Base-by-base conservation (phyloP, 2,797 vertebrate genomes). In the Eleutherodactylus coqui region DNA sequence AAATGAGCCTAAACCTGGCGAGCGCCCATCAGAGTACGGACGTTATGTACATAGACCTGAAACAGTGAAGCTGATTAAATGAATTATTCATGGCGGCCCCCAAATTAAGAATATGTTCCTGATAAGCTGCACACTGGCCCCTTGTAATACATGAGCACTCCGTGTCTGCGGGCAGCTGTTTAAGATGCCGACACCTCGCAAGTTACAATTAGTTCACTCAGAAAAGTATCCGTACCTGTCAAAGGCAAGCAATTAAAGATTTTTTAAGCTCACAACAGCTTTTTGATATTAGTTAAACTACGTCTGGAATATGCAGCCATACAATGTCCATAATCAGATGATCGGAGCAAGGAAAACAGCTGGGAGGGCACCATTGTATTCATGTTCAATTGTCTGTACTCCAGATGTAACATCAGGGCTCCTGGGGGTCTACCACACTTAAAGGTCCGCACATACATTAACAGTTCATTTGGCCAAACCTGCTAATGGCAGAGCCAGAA, bases 11-110 rank as follows among this genome's bases (percentile, higher is more conserved):
- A 64, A 62, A 83, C 78, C 75, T 83, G 81, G 81, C 81, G 10
- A 27, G 32, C 27, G 51, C 75, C 49, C 80, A 70, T 49, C n/a
- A 70, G 47, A 49, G 51, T 60, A 79, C 79, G 75, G 62, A 29
- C 64, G 34, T 55, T 32, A 64, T 75, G 43, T 75, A 72, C 32
- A 69, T 0, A 80, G 67, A 53, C 34, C 73, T 41, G 14, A 62
- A 82, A 78, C 78, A 53, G 19, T 5, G 41, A 10, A 7, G 38
- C 27, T 84, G 82, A 84, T 87, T 84, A 87, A 55, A 87, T 84
- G 76, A 87, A 84, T 87, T 67, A 87, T 87, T 87, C 82, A 87
- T 87, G 49, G 64, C 16, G 24, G 43, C 36, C 47, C 38, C 64
- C 64, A 69, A 36, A 69, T 38, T 69, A 16, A 10, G 64, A 36